Evolutionary conservation across 1,140 invertebrate genomes (phyloP).

Genomic region (Helicorthomorpha holstii): DNA sequence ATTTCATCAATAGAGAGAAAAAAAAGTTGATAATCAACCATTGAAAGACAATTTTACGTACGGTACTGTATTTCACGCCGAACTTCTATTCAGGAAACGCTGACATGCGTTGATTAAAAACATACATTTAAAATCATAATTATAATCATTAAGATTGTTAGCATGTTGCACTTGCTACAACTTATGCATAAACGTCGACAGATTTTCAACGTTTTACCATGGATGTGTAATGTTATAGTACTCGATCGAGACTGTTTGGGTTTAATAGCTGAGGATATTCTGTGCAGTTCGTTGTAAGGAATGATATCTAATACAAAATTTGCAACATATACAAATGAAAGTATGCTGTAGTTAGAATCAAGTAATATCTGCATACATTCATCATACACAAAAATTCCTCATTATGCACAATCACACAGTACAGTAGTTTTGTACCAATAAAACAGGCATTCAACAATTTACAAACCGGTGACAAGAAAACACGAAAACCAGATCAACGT

Average conservation of each 20-base stretch:
- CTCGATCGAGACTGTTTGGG: conserved; percentile 40
- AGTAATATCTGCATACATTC: neutral
- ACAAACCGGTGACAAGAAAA: neutral
- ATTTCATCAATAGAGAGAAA: no score
- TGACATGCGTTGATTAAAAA: no score
- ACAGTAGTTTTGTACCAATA: neutral
- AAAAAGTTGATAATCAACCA: no score
- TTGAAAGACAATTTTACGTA: no score
- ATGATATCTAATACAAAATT: conserved; percentile 70
- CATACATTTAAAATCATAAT: no score
- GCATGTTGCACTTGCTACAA: no score
- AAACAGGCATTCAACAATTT: neutral
- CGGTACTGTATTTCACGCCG: no score
- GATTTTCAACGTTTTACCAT: no score
- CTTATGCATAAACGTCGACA: no score
- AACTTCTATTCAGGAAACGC: no score
- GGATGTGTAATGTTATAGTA: neutral
- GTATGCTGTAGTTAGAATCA: conserved; percentile 11
- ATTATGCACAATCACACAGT: neutral
- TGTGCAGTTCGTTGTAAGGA: conserved; percentile 67
- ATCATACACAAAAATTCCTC: neutral
- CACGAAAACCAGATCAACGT: neutral
- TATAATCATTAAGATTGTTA: no score
- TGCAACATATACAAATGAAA: conserved; percentile 28
- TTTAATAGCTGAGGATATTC: conserved; percentile 64